phyloP scores from a whole-genome alignment of 2,888 invertebrate species.

The Lasioglossum marginatum region DNA sequence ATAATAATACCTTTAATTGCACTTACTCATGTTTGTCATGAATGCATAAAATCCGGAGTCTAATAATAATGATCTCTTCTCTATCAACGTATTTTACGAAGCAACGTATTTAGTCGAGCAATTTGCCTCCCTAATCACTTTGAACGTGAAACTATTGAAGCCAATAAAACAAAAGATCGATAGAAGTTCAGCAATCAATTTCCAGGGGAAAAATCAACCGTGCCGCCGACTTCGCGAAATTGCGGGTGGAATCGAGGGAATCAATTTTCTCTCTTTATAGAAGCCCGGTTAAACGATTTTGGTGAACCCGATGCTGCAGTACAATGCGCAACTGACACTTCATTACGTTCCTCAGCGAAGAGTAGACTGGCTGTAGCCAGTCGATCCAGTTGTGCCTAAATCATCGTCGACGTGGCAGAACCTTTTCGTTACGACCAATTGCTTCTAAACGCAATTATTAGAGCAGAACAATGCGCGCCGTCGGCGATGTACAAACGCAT shows the following conservation, averaged over 20 bases:
- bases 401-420: conserved; percentile 64
- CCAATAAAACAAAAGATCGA: background rate
- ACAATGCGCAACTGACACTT: conserved; percentile 25
- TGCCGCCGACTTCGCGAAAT: background rate
- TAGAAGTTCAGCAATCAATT: background rate
- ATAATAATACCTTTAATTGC: too few species aligned
- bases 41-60: too few species aligned
- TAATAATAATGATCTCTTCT: too few species aligned
- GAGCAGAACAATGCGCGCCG: conserved; percentile 71
- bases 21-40: too few species aligned
- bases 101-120: background rate
- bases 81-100: too few species aligned
- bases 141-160: background rate
- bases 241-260: background rate
- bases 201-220: background rate
- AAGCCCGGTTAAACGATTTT: conserved; percentile 18
- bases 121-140: background rate
- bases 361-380: conserved; percentile 15
- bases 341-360: conserved; percentile 5
- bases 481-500: conserved; percentile 33
- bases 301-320: background rate
- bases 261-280: background rate
- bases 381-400: conserved; percentile 57
- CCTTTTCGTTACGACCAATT: conserved; percentile 69
- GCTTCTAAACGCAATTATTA: conserved; percentile 67